Conservation (phyloP, 2,797 vertebrate species). For the Eupleurogrammus muticus region DNA sequence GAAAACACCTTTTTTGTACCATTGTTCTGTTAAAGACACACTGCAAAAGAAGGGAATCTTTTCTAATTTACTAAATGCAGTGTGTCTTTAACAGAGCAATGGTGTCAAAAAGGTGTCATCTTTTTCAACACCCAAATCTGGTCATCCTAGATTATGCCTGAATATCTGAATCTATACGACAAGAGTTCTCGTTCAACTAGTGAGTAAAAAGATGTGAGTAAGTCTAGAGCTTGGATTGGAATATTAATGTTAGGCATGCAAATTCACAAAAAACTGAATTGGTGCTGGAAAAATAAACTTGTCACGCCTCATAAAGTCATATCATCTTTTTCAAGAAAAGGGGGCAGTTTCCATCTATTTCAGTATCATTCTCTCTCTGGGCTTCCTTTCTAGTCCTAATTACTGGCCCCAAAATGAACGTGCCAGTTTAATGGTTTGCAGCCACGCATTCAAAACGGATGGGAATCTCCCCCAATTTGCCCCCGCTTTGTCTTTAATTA, state of each 20-base stretch:
- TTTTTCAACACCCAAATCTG: too few relatives aligned
- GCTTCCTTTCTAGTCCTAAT: slow-evolving; percentile 58
- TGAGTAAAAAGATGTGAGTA: background rate
- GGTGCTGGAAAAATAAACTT: background rate
- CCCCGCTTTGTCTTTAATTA: slow-evolving; percentile 67
- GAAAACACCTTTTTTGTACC: too few relatives aligned
- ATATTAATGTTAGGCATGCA: background rate
- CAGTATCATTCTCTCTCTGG: slow-evolving; percentile 19
- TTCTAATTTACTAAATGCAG: too few relatives aligned
- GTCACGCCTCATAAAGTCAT: background rate
- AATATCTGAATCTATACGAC: too few relatives aligned
- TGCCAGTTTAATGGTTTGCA: slow-evolving; percentile 34
- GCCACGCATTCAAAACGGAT: slow-evolving; percentile 41
- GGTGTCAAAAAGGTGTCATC: too few relatives aligned
- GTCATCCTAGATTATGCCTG: too few relatives aligned
- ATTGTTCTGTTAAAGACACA: too few relatives aligned
- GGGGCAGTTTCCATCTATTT: slow-evolving; percentile 39
- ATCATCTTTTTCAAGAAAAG: slow-evolving; percentile 30
- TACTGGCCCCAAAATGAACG: slow-evolving; percentile 43
- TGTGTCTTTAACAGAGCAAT: too few relatives aligned
- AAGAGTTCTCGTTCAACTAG: too few relatives aligned
- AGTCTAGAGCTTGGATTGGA: background rate
- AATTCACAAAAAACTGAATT: background rate
- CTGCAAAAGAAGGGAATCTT: too few relatives aligned
- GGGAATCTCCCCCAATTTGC: slow-evolving; percentile 67